Conservation (phyloP, 2,888 invertebrate species). For the Ctenicera cuprea region DNA sequence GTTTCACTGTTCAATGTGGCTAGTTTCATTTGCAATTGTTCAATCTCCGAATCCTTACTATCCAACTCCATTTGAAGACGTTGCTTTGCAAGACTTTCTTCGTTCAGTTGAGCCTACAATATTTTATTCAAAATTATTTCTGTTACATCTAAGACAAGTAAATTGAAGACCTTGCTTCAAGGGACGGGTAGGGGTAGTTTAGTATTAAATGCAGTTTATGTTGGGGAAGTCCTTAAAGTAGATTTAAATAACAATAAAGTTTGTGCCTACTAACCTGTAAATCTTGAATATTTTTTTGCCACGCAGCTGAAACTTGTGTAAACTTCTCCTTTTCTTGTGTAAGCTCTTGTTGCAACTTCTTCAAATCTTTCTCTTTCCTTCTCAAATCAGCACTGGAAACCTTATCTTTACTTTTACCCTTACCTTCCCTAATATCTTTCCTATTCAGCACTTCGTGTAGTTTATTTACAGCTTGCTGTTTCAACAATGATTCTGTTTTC, state of each 20-base stretch:
- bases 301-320: conserved; percentile 88
- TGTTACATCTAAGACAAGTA: too few species aligned
- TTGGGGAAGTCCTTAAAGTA: too few species aligned
- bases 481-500: conserved; percentile 90
- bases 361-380: conserved; percentile 95
- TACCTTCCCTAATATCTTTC: conserved; percentile 84
- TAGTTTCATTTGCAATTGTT: conserved; percentile 91
- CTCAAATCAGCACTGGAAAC: conserved; percentile 85
- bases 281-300: conserved; percentile 91
- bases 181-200: too few species aligned
- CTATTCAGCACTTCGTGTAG: conserved; percentile 98
- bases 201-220: too few species aligned
- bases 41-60: conserved; percentile 97
- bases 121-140: conserved; percentile 19
- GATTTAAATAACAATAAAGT: too few species aligned
- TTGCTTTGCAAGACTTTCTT: conserved; percentile 85
- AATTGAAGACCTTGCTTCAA: too few species aligned
- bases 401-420: conserved; percentile 87
- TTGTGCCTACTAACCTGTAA: conserved; percentile 74
- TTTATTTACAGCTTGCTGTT: conserved; percentile 97
- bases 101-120: conserved; percentile 85
- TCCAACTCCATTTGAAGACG: conserved; percentile 97
- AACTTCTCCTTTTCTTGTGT: conserved; percentile 96
- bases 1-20: conserved; percentile 89
- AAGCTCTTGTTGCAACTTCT: conserved; percentile 95